Base-by-base conservation (phyloP, 2,113 vertebrate genomes). In the Bubalus kerabau region DNA sequence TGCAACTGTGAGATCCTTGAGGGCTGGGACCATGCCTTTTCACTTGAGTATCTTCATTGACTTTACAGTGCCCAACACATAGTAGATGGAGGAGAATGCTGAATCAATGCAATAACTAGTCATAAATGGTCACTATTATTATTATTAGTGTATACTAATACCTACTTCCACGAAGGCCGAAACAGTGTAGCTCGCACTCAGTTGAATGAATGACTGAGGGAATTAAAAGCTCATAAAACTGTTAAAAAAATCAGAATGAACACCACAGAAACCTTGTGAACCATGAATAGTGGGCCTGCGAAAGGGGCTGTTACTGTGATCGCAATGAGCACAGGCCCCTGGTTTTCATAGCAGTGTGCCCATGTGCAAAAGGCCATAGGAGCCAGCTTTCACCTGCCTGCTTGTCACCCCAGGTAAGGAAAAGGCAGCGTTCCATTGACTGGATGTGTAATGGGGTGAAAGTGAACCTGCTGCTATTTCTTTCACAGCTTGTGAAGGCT, bases 391-490 rank as follows among this genome's bases (percentile, higher is more conserved):
- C 95, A 98, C 97, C 98, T 98, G 98, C 97, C 97, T 98, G 98
- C 96, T 98, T 98, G 92, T 94, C 98, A 97, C 87, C 6, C 97
- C 97, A 98, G 98, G 97, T 97, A 98, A 98, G 98, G 96, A 98
- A 98, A 98, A 98, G 98, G 98, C 96, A 98, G 93, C 28, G 83
- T 98, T 99, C 98, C 98, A 96, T 98, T 98, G 97, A 98, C 98
- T 98, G 98, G 98, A 97, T 28, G 67, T 98, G 98, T 99, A 99
- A 99, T 98, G 98, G 98, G 95, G 97, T 99, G 98, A 98, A 98
- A 98, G 98, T 97, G 97, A 98, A 91, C 95, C 97, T 98, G 97
- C 98, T 98, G 95, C 95, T 99, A 94, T 98, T 98, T 98, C 98
- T 98, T 98, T 98, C 98, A 97, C 97, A 97, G 71, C 98, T 98